Conservation (phyloP, 2,797 vertebrate genomes). For the Poeciliopsis gracilis region DNA sequence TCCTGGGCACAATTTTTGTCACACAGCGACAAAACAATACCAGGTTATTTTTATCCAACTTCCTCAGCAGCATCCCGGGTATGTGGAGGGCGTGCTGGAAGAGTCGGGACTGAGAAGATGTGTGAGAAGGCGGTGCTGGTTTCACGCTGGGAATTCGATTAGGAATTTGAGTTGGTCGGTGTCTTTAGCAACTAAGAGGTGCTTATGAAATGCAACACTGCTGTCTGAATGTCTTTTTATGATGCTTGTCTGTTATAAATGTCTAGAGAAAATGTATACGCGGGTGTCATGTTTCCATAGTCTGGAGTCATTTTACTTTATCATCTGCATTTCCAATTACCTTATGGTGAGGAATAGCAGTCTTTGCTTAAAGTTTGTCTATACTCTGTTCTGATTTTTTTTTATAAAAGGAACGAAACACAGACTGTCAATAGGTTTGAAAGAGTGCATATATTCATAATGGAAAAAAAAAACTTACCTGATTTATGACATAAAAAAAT, state of each 20-base stretch:
- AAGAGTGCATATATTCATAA: not conserved
- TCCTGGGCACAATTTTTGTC: not conserved
- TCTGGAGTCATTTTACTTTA: not conserved
- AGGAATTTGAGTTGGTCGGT: conserved; percentile 1
- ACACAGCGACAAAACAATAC: not conserved
- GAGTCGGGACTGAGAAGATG: not conserved
- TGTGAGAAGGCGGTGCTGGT: not conserved
- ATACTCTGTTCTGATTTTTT: not conserved
- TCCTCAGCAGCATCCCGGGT: not conserved
- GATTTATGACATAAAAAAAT: not conserved
- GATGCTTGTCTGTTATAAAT: not conserved
- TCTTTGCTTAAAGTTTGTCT: not conserved
- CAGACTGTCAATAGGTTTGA: not conserved
- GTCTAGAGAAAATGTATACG: not conserved
- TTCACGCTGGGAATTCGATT: conserved; percentile 4
- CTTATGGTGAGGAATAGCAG: not conserved
- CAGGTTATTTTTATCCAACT: not conserved
- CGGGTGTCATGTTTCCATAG: not conserved
- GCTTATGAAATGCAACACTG: conserved; percentile 1
- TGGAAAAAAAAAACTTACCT: not conserved
- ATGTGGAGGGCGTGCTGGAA: not conserved
- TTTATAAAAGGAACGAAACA: not conserved
- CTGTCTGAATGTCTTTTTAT: not conserved
- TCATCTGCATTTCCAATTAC: not conserved
- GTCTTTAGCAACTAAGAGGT: conserved; percentile 4